Conservation (phyloP, 2,113 vertebrate species). For the Steatornis caripensis region DNA sequence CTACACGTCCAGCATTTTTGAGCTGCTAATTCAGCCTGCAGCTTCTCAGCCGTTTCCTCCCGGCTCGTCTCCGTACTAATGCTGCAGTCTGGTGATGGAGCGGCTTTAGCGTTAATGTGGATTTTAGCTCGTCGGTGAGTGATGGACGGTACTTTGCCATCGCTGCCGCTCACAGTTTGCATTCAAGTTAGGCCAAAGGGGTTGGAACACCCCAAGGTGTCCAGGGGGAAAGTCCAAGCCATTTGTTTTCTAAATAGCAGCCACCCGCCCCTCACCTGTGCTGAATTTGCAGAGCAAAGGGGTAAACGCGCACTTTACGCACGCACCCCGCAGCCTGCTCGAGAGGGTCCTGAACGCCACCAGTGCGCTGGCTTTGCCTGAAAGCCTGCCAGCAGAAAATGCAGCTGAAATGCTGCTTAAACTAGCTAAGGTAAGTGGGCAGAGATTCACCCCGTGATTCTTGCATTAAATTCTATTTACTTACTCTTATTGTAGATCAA, state of each 20-base stretch:
- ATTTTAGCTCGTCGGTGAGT: rapidly evolving
- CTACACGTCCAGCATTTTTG: not conserved
- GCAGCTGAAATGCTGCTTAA: not conserved
- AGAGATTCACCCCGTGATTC: not conserved
- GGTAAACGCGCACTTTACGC: not conserved
- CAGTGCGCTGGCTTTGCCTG: not conserved
- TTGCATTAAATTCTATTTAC: not conserved
- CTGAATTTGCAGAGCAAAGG: not conserved
- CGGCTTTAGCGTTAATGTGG: rapidly evolving
- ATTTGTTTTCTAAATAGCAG: not conserved
- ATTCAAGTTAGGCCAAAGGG: not conserved
- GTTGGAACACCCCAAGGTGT: not conserved
- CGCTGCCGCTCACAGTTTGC: not conserved
- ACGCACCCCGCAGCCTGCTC: rapidly evolving
- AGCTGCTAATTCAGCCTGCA: not conserved
- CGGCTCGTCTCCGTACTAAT: not conserved
- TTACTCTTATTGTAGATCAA: not conserved
- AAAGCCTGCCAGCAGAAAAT: not conserved
- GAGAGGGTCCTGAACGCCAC: not conserved
- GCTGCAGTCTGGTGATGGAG: not conserved
- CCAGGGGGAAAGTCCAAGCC: not conserved
- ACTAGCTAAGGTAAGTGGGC: not conserved
- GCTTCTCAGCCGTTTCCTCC: not conserved
- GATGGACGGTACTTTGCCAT: not conserved
- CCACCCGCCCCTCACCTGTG: not conserved